Evolutionary conservation across 2,113 vertebrate species (phyloP).

Genomic region (Notechis scutatus): DNA sequence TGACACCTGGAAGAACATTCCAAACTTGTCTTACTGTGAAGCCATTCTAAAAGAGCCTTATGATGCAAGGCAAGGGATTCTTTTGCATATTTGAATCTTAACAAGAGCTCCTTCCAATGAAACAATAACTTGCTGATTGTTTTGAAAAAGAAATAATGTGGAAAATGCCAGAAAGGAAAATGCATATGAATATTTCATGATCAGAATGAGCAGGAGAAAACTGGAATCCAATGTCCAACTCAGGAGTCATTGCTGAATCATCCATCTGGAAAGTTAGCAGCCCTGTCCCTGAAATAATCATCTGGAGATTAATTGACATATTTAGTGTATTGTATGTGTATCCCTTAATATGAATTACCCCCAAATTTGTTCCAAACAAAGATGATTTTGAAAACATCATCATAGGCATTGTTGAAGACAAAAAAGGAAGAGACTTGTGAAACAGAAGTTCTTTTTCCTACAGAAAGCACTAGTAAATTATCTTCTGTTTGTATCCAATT

Average conservation of each 20-base stretch:
- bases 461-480: neutral
- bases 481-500: neutral
- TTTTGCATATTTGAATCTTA: neutral
- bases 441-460: rapidly evolving
- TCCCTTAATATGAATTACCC: neutral
- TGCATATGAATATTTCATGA: neutral
- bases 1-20: neutral
- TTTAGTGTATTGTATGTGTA: neutral
- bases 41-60: neutral
- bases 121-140: neutral
- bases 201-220: neutral
- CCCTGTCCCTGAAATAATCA: neutral
- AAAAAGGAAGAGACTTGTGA: rapidly evolving
- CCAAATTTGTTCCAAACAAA: neutral
- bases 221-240: neutral
- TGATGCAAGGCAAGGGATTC: neutral
- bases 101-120: neutral
- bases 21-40: neutral
- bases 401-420: neutral
- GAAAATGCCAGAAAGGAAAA: neutral
- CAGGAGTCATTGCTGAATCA: neutral
- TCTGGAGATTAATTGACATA: neutral
- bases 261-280: neutral
- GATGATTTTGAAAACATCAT: neutral
- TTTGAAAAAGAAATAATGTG: neutral